Percentiles rank a stretch among this genome's conserved stretches.
phyloP scores from a whole-genome alignment of 1,140 invertebrate genomes.

The Danaus plexippus region DNA sequence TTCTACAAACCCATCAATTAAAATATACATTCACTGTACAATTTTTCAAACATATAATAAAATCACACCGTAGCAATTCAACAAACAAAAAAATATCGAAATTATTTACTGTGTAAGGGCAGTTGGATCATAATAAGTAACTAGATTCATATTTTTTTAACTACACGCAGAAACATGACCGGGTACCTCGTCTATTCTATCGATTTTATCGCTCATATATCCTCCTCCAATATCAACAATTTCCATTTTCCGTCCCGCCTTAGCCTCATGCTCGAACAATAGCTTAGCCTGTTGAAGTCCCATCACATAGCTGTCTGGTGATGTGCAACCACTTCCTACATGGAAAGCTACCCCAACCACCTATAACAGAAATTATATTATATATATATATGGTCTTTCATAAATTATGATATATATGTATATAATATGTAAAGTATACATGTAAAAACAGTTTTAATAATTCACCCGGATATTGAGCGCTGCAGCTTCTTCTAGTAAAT shows the following conservation, averaged over 20 bases:
- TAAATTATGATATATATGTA: background rate
- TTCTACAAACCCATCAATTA: too few relatives aligned
- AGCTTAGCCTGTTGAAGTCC: constrained; percentile 22
- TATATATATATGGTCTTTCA: background rate
- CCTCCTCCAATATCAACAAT: constrained; percentile 38
- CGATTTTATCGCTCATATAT: constrained; percentile 27
- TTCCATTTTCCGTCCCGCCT: constrained; percentile 22
- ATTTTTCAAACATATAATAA: too few relatives aligned
- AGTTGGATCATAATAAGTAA: too few relatives aligned
- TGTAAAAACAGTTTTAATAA: background rate
- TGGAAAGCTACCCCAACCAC: constrained; percentile 38
- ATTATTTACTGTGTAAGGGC: too few relatives aligned
- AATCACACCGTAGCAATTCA: too few relatives aligned
- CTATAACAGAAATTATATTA: constrained; percentile 12
- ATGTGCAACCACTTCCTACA: constrained; percentile 32
- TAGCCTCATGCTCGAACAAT: constrained; percentile 18
- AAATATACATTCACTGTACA: too few relatives aligned
- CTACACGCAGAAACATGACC: background rate
- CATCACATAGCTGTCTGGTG: constrained; percentile 23
- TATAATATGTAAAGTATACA: constrained; percentile 2
- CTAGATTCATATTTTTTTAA: too few relatives aligned
- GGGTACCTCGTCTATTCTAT: constrained; percentile 28
- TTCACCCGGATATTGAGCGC: constrained; percentile 29
- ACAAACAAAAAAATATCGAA: too few relatives aligned
- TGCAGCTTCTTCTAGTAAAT: constrained; percentile 38